phyloP scores from a whole-genome alignment of 2,888 invertebrate genomes.

The Limnephilus auricula region DNA sequence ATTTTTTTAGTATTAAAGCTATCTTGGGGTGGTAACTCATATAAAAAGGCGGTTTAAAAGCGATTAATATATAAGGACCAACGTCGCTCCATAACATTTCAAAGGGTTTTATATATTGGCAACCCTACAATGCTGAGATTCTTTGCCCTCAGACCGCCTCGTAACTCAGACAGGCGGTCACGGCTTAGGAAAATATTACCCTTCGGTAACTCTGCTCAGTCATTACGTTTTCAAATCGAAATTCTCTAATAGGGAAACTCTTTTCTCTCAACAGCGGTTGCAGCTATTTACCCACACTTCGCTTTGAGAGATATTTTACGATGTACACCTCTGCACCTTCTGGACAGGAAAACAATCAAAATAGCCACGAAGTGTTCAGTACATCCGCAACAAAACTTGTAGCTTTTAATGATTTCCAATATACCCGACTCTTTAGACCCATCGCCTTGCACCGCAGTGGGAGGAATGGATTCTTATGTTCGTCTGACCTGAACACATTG shows the following conservation, averaged over 20 bases:
- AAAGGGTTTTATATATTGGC: neutral
- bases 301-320: neutral
- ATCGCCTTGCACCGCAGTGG: too few species aligned
- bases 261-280: neutral
- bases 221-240: conserved; percentile 29
- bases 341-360: neutral
- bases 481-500: too few species aligned
- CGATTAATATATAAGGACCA: neutral
- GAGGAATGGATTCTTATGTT: too few species aligned
- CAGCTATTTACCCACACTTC: neutral
- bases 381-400: neutral
- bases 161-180: conserved; percentile 31
- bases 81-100: neutral
- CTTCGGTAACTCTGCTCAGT: conserved; percentile 33
- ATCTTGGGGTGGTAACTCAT: neutral
- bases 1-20: neutral
- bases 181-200: conserved; percentile 32
- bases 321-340: neutral
- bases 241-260: conserved; percentile 9
- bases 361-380: neutral
- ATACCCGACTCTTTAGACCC: too few species aligned
- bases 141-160: conserved; percentile 22
- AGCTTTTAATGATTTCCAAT: neutral
- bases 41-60: neutral
- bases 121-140: neutral